A percentile compares a stretch with the other conserved stretches of the same genome.
These are phyloP conservation scores for Pogonomyrmex barbatus DNA, from an alignment of 1,140 invertebrate genomes.

Conservation along the genomic window DNA sequence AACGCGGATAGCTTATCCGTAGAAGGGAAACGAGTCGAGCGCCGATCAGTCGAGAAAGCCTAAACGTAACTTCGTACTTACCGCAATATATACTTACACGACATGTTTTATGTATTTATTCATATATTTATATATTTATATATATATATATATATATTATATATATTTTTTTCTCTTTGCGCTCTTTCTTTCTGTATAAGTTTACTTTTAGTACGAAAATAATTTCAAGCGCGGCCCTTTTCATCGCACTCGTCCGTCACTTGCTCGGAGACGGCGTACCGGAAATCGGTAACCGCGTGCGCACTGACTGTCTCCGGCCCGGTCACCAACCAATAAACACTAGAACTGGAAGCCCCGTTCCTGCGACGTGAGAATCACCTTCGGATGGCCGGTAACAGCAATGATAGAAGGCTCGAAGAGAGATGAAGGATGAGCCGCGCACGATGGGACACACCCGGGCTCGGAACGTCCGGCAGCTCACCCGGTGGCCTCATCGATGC, in stretches of 20 bases:
- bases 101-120: constrained; percentile 67
- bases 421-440: constrained; percentile 73
- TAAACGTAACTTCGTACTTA: constrained; percentile 66
- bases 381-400: constrained; percentile 75
- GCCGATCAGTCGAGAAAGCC: constrained; percentile 63
- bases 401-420: constrained; percentile 75
- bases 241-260: constrained; percentile 70
- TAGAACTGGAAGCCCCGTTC: constrained; percentile 82
- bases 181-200: constrained; percentile 67
- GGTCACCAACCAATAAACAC: constrained; percentile 78
- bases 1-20: constrained; percentile 24
- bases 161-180: constrained; percentile 52
- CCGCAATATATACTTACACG: constrained; percentile 71
- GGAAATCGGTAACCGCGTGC: constrained; percentile 50
- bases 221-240: constrained; percentile 78
- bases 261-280: constrained; percentile 59
- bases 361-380: constrained; percentile 82
- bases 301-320: constrained; percentile 59
- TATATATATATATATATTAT: constrained; percentile 59
- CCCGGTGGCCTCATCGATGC: constrained; percentile 79
- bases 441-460: constrained; percentile 64
- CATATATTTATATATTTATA: constrained; percentile 67
- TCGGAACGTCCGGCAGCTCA: constrained; percentile 72
- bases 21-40: constrained; percentile 32
- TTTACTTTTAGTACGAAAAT: constrained; percentile 82